phyloP scores from a whole-genome alignment of 2,888 invertebrate species.

The Hanleya hanleyi region DNA sequence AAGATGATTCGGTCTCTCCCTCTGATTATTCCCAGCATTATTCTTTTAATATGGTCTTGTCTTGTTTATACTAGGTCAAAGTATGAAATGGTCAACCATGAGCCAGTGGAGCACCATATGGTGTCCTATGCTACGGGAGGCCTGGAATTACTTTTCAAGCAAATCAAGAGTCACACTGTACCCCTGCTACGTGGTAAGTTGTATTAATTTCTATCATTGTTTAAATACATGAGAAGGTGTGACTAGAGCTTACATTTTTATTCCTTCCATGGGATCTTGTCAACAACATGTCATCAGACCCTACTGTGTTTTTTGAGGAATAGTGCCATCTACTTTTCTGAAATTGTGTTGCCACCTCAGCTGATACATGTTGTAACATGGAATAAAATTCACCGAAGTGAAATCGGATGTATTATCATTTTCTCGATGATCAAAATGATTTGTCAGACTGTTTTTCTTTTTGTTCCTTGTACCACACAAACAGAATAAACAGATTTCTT shows the following conservation, averaged over 20 bases:
- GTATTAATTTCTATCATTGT: not conserved
- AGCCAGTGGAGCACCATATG: not conserved
- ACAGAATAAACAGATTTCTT: no score
- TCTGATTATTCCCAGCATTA: not conserved
- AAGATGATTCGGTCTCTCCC: no score
- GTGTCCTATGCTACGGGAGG: not conserved
- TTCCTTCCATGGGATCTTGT: not conserved
- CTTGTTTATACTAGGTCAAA: not conserved
- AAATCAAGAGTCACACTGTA: not conserved
- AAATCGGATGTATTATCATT: no score
- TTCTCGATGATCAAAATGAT: no score
- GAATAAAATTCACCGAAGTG: no score
- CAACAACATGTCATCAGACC: not conserved
- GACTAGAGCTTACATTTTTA: not conserved
- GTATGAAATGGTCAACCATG: not conserved
- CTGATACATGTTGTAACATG: no score
- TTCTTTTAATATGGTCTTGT: not conserved
- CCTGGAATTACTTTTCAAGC: not conserved
- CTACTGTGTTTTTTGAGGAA: no score
- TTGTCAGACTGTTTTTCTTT: no score
- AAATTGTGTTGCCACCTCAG: no score
- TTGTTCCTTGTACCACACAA: no score
- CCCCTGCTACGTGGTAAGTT: not conserved
- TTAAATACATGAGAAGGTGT: not conserved
- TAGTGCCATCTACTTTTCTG: no score